Conservation (phyloP, 2,888 invertebrate species). For the Cyrtodaria siliqua region DNA sequence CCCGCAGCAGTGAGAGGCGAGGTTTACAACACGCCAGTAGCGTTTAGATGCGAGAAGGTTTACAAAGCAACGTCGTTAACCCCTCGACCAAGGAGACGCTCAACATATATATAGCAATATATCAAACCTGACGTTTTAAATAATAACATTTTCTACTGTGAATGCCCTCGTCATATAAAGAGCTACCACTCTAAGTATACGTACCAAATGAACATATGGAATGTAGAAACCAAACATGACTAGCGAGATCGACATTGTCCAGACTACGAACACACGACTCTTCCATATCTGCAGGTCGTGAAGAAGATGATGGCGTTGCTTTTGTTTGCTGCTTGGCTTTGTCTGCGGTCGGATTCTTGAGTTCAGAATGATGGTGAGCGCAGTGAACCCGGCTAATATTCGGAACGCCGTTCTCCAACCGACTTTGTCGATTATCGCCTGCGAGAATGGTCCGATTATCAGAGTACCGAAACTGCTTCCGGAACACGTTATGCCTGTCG, state of each 20-base stretch:
- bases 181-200: no score
- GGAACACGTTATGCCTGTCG: constrained; percentile 77
- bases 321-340: constrained; percentile 11
- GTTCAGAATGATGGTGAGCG: constrained; percentile 61
- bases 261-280: constrained; percentile 76
- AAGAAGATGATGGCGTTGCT: constrained; percentile 59
- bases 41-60: no score
- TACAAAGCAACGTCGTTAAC: no score
- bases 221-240: constrained; percentile 82
- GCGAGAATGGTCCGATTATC: constrained; percentile 74
- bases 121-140: no score
- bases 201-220: constrained; percentile 80
- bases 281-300: constrained; percentile 78
- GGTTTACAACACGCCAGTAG: no score
- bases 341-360: constrained; percentile 60
- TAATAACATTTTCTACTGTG: no score
- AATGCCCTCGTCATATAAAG: no score
- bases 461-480: constrained; percentile 81
- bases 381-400: constrained; percentile 63
- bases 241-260: constrained; percentile 74
- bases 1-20: no score
- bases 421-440: constrained; percentile 66
- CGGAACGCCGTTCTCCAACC: constrained; percentile 77
- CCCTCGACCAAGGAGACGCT: no score
- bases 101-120: no score